Evolutionary conservation across 2,888 invertebrate species (phyloP).

Genomic region (Heliconius cydno): DNA sequence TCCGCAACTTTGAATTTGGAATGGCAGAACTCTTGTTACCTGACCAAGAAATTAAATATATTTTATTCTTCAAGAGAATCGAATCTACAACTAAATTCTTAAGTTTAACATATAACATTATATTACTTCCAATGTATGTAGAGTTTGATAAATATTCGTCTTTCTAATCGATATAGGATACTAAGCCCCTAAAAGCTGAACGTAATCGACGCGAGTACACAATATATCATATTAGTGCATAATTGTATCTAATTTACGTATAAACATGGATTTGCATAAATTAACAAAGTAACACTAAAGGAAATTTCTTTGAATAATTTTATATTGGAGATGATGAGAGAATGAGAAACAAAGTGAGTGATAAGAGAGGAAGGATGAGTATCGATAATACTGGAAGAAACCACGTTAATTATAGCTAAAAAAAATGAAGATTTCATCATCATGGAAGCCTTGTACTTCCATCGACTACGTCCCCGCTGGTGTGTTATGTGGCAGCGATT

Average conservation of each 20-base stretch:
- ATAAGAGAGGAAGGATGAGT: neutral
- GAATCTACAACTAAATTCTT: neutral
- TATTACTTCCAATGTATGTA: too few species aligned
- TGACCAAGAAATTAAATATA: neutral
- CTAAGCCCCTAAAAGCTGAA: slow-evolving; percentile 4
- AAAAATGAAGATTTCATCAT: too few species aligned
- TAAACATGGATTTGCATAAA: neutral
- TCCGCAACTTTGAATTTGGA: neutral
- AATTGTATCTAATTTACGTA: slow-evolving; percentile 7
- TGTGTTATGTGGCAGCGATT: too few species aligned
- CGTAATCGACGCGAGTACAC: neutral
- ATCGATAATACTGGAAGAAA: neutral
- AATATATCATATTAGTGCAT: slow-evolving; percentile 23
- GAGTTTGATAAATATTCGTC: neutral
- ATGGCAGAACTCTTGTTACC: neutral
- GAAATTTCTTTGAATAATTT: neutral
- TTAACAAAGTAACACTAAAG: neutral
- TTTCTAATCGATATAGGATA: slow-evolving; percentile 1
- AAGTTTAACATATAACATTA: neutral
- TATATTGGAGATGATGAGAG: neutral
- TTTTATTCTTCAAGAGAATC: too few species aligned
- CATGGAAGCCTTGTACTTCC: too few species aligned
- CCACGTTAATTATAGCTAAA: too few species aligned
- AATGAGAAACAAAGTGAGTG: neutral
- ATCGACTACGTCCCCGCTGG: too few species aligned